phyloP scores from a whole-genome alignment of 2,113 vertebrate species.

The Lutjanus erythropterus region DNA sequence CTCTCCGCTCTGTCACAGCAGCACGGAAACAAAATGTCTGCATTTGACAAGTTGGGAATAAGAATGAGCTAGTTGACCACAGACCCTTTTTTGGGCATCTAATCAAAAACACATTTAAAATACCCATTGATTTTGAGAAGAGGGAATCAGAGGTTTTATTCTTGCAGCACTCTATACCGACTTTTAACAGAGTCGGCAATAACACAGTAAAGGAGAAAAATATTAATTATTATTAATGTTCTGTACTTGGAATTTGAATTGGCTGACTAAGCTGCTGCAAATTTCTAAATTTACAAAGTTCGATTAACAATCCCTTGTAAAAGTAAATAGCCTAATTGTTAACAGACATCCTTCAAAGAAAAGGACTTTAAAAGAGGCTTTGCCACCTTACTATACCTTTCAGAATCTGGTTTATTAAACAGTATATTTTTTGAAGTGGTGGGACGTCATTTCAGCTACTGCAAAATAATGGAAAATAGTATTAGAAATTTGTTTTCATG shows the following conservation, averaged over 20 bases:
- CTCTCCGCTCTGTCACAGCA: no score
- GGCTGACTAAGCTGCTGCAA: background rate
- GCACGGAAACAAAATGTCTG: no score
- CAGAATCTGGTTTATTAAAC: background rate
- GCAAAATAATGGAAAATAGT: background rate
- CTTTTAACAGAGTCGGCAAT: background rate
- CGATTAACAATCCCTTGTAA: background rate
- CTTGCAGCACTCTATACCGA: no score
- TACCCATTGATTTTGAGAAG: no score
- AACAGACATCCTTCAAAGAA: background rate
- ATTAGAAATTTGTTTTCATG: background rate
- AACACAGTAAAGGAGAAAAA: background rate
- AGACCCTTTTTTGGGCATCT: no score
- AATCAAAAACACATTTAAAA: no score
- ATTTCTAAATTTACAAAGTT: background rate
- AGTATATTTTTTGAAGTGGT: background rate
- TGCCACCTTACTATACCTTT: background rate
- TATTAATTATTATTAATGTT: background rate
- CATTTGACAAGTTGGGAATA: no score
- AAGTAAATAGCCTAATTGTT: background rate
- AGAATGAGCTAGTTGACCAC: no score
- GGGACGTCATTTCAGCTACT: background rate
- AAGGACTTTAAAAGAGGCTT: background rate
- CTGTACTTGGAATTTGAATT: background rate
- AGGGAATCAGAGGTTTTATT: no score